Conservation (phyloP, 2,797 vertebrate species). For the Parauchenoglanis ngamensis region DNA sequence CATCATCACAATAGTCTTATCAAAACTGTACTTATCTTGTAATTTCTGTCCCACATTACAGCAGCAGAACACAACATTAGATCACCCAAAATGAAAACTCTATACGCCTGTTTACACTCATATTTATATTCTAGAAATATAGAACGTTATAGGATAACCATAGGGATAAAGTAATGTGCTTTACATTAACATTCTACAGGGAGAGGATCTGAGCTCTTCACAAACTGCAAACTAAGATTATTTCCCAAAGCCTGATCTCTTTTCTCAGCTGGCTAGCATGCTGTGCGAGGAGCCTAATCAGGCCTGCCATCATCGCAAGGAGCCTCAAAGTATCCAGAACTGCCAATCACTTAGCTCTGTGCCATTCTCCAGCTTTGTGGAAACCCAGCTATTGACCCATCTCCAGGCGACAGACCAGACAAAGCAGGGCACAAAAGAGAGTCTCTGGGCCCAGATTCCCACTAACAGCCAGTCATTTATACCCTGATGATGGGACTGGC, state of each 20-base stretch:
- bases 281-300: slow-evolving; percentile 67
- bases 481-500: slow-evolving; percentile 52
- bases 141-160: background rate
- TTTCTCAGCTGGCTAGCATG: slow-evolving; percentile 15
- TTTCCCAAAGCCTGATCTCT: slow-evolving; percentile 16
- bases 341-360: slow-evolving; percentile 61
- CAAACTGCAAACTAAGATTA: slow-evolving; percentile 17
- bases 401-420: slow-evolving; percentile 64
- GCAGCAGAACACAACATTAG: background rate
- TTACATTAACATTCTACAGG: background rate
- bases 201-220: background rate
- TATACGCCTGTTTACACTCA: no score
- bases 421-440: slow-evolving; percentile 66
- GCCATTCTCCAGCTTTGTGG: slow-evolving; percentile 71
- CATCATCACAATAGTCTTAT: background rate
- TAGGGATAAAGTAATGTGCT: background rate
- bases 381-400: slow-evolving; percentile 70
- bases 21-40: background rate
- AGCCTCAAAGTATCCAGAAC: slow-evolving; percentile 58
- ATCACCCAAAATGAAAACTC: background rate
- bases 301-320: slow-evolving; percentile 58
- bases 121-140: background rate
- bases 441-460: slow-evolving; percentile 55
- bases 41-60: background rate
- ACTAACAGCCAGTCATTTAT: slow-evolving; percentile 68